Evolutionary conservation across 2,888 invertebrate genomes (phyloP).

Genomic region (Melitaea athalia): DNA sequence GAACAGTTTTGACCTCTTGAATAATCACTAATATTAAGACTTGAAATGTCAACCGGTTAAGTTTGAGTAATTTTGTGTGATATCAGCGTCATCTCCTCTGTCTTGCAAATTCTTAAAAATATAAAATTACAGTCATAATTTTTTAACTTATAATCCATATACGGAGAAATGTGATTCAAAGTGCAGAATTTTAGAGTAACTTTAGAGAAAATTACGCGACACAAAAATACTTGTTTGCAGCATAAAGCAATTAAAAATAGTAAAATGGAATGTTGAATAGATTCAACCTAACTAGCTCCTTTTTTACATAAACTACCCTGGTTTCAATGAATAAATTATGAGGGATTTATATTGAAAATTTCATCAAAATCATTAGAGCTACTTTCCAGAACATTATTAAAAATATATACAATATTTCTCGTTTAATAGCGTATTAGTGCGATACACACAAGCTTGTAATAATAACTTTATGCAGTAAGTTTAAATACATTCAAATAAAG

Average conservation of each 20-base stretch:
- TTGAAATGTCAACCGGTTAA: slow-evolving; percentile 54
- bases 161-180: slow-evolving; percentile 25
- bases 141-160: slow-evolving; percentile 22
- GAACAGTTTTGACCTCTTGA: slow-evolving; percentile 39
- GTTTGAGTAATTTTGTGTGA: slow-evolving; percentile 51
- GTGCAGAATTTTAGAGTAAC: neutral
- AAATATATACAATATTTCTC: too few species aligned
- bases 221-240: neutral
- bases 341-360: too few species aligned
- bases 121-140: slow-evolving; percentile 37
- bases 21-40: slow-evolving; percentile 42
- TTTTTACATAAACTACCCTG: too few species aligned
- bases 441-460: too few species aligned
- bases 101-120: slow-evolving; percentile 49
- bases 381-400: too few species aligned
- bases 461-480: too few species aligned
- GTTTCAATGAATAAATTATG: too few species aligned
- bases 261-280: too few species aligned
- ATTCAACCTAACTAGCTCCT: too few species aligned
- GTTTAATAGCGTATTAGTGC: too few species aligned
- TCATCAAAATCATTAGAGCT: too few species aligned
- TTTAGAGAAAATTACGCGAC: neutral
- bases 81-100: slow-evolving; percentile 47
- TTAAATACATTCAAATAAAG: neutral
- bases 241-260: neutral